A percentile compares a stretch with the other conserved stretches of the same genome.
Evolutionary conservation across 2,113 vertebrate genomes (phyloP).

Genomic region (Perca flavescens): DNA sequence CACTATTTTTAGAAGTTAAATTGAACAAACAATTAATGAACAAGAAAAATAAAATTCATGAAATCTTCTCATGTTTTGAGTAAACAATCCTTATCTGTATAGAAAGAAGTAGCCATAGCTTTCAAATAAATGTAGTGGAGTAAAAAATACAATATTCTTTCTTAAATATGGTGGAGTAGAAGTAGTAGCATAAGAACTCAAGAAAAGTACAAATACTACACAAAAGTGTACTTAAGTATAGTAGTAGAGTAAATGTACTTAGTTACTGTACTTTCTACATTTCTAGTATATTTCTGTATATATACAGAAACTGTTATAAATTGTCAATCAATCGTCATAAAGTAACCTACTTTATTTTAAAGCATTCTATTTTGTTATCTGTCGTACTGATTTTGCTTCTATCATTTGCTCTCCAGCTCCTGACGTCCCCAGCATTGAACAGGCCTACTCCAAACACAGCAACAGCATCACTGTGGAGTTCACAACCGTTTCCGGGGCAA

Average conservation of each 20-base stretch:
- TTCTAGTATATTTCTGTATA: not conserved
- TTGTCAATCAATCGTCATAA: no score
- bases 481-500: conserved; percentile 86
- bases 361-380: not conserved
- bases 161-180: not conserved
- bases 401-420: conserved; percentile 83
- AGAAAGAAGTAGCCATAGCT: not conserved
- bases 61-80: not conserved
- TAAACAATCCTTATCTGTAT: not conserved
- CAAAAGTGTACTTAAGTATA: not conserved
- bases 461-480: conserved; percentile 94
- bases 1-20: not conserved
- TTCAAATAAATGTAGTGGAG: not conserved
- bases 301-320: not conserved
- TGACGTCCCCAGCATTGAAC: conserved; percentile 85
- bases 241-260: not conserved
- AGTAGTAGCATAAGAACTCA: not conserved
- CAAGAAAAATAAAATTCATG: not conserved
- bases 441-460: conserved; percentile 92
- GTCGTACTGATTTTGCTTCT: not conserved
- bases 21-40: not conserved
- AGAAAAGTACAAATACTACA: conserved; percentile 4
- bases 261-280: not conserved
- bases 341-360: not conserved
- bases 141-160: not conserved